A percentile compares a stretch with the other conserved stretches of the same genome.
Evolutionary conservation across 2,888 invertebrate species (phyloP).

Genomic region (Epirrhoe alternata): DNA sequence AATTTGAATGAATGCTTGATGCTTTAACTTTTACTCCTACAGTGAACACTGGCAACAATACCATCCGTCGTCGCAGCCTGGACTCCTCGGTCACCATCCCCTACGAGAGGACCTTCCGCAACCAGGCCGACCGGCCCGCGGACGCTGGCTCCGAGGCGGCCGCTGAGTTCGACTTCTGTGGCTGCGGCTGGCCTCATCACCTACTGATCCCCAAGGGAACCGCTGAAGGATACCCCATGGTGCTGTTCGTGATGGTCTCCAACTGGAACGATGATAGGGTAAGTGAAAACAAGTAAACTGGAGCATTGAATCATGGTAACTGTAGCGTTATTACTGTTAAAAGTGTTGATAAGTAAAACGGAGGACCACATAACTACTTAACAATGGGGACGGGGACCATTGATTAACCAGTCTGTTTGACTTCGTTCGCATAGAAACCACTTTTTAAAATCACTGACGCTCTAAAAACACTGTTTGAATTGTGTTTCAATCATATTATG

Average conservation of each 20-base stretch:
- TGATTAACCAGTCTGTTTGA: too few relatives aligned
- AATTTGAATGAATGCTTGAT: too few relatives aligned
- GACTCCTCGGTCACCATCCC: constrained; percentile 94
- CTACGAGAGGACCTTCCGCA: constrained; percentile 92
- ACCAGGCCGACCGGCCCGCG: constrained; percentile 86
- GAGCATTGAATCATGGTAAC: too few relatives aligned
- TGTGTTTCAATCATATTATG: too few relatives aligned
- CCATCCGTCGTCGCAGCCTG: constrained; percentile 86
- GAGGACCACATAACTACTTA: too few relatives aligned
- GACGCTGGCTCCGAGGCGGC: constrained; percentile 78
- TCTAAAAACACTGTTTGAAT: too few relatives aligned
- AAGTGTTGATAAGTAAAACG: too few relatives aligned
- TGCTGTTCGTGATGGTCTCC: constrained; percentile 92
- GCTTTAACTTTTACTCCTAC: not conserved
- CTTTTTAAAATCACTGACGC: too few relatives aligned
- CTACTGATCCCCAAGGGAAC: constrained; percentile 91
- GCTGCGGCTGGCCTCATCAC: constrained; percentile 95
- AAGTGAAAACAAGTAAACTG: constrained; percentile 46
- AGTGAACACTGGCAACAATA: constrained; percentile 86
- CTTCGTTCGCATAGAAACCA: too few relatives aligned
- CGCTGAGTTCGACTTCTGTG: constrained; percentile 91
- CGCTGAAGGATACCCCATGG: constrained; percentile 86
- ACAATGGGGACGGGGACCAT: too few relatives aligned
- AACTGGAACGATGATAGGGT: constrained; percentile 89
- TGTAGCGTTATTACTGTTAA: too few relatives aligned